Evolutionary conservation across 2,113 vertebrate species (phyloP).

Genomic region (Otis tarda): DNA sequence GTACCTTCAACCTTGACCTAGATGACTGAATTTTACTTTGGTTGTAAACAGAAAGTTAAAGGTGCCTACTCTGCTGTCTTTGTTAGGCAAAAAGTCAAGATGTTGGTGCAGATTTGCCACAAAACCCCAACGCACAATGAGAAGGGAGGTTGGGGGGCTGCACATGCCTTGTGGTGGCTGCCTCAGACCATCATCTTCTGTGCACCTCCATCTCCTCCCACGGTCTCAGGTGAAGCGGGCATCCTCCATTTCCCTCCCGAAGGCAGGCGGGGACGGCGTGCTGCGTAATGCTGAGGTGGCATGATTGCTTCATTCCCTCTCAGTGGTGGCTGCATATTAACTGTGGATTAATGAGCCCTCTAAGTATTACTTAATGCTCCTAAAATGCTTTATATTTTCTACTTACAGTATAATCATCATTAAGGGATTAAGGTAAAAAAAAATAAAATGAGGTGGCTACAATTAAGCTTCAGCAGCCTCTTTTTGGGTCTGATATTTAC

Average conservation of each 20-base stretch:
- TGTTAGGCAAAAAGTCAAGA: neutral
- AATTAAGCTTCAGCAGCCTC: neutral
- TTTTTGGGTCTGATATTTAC: neutral
- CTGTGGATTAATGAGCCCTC: neutral
- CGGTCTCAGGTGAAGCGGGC: neutral
- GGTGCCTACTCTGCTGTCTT: neutral
- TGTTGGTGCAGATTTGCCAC: neutral
- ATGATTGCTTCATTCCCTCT: constrained; percentile 15
- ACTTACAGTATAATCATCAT: constrained; percentile 23
- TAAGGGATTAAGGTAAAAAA: constrained; percentile 27
- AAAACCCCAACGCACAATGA: fast-evolving
- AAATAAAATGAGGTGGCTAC: neutral
- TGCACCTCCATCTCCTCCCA: fast-evolving
- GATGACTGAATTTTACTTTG: neutral
- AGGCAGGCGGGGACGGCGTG: fast-evolving
- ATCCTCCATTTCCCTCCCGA: neutral
- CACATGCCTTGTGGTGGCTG: neutral
- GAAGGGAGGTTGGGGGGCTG: neutral
- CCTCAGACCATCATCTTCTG: neutral
- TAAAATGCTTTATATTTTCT: constrained; percentile 42
- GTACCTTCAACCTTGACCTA: neutral
- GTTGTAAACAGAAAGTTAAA: neutral
- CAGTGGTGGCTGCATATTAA: constrained; percentile 12
- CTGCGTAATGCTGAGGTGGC: fast-evolving
- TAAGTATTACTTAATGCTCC: constrained; percentile 11